A percentile compares a stretch with the other conserved stretches of the same genome.
These are phyloP conservation scores for Pollimyrus isidori DNA, from an alignment of 2,113 vertebrate genomes.

Conservation along the genomic window DNA sequence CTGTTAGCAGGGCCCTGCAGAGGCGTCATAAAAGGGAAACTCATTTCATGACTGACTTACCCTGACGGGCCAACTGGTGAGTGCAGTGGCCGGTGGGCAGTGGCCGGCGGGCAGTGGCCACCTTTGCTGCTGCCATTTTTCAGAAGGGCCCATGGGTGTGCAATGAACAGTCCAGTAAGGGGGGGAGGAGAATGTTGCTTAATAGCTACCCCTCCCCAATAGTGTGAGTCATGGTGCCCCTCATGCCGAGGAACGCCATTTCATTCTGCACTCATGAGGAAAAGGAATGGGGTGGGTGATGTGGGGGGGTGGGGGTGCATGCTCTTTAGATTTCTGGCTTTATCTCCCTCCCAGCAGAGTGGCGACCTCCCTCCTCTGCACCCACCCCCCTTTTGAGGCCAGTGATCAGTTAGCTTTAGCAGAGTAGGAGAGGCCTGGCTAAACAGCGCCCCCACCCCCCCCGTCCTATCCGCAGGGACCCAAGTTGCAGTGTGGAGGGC, in stretches of 20 bases:
- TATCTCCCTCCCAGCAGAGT: not conserved
- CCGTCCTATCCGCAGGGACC: constrained; percentile 21
- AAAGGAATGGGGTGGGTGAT: not conserved
- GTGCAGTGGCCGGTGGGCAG: not conserved
- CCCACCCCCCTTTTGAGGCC: not conserved
- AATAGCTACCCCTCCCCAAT: not conserved
- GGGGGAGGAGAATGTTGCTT: not conserved
- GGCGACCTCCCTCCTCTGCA: not conserved
- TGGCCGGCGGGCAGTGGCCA: not conserved
- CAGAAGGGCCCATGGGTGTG: not conserved
- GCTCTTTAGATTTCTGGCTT: not conserved
- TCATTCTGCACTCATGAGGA: not conserved
- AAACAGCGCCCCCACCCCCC: not conserved
- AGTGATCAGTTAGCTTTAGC: not conserved
- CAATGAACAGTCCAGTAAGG: not conserved
- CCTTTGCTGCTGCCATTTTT: not conserved
- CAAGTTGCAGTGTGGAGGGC: constrained; percentile 56
- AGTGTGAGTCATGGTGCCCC: not conserved
- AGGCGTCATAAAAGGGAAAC: not conserved
- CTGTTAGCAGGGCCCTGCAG: not conserved
- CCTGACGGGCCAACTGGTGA: not conserved
- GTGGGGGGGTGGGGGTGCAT: not conserved
- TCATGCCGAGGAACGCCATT: not conserved
- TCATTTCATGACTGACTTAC: not conserved
- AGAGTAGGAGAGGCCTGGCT: not conserved